phyloP scores from a whole-genome alignment of 64 coral and sea anemone species.

The Montipora foliosa region DNA sequence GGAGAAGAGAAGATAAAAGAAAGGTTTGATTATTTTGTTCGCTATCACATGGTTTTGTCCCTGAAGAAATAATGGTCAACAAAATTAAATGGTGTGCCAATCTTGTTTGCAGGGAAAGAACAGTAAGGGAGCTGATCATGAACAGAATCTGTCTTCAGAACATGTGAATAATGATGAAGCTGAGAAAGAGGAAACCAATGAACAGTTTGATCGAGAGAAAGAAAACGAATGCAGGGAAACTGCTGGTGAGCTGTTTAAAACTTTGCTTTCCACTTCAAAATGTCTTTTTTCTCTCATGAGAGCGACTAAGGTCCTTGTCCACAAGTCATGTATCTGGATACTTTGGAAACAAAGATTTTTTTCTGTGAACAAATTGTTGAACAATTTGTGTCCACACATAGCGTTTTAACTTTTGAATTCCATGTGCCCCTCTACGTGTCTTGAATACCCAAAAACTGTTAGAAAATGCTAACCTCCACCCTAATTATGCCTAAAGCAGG shows the following conservation, averaged over 20 bases:
- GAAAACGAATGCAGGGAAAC: not conserved
- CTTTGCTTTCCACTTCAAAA: not conserved
- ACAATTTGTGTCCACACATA: too few species aligned
- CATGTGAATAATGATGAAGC: not conserved
- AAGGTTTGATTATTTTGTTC: slow-evolving; percentile 29
- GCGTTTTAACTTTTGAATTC: too few species aligned
- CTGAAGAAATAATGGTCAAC: not conserved
- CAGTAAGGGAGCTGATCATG: not conserved
- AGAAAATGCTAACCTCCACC: too few species aligned
- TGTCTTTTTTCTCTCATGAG: too few species aligned
- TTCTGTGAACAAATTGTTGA: too few species aligned
- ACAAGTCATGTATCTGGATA: too few species aligned
- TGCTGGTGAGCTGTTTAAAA: not conserved
- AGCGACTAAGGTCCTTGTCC: too few species aligned
- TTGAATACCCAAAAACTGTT: too few species aligned
- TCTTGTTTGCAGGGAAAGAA: not conserved
- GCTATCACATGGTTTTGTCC: too few species aligned
- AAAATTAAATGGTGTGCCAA: not conserved
- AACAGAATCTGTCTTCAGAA: not conserved
- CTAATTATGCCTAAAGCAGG: too few species aligned
- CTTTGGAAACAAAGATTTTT: too few species aligned
- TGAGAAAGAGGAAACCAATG: not conserved
- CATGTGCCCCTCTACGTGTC: too few species aligned
- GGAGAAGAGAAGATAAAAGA: slow-evolving; percentile 58
- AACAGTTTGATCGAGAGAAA: not conserved